Base-by-base conservation (phyloP, 2,113 vertebrate species). In the Rhinolophus ferrumequinum region DNA sequence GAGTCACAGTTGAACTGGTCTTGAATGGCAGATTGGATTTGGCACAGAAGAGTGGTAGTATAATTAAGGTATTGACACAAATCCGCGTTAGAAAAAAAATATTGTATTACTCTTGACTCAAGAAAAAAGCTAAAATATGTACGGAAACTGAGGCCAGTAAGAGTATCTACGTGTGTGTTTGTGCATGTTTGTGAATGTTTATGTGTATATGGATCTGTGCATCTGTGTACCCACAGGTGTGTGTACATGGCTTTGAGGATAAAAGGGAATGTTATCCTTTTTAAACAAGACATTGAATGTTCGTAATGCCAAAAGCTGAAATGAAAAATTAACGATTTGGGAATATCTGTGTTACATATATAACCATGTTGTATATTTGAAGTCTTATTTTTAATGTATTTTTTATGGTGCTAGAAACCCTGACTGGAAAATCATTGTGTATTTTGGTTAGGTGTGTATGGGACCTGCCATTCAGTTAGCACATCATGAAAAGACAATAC, bases 361-460 rank as follows among this genome's bases (percentile, higher is more conserved):
- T 33, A 89, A 11, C 4, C 12, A 11, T 60, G 28, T n/a, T 50
- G 0, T 21, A n/a, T 18, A 83, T 16, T 75, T 84, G 30, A 82
- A 44, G 22, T 30, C 58, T 90, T 62, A 81, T 10, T 94, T 91
- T 82, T 35, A 86, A 60, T 95, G 11, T 30, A 69, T 81, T 93
- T 91, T 66, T 81, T 41, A 85, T 50, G 10, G 30, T 64, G 7
- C 2, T 86, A n/a, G 24, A 26, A 18, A 85, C 1, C 4, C 28
- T 81, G 5, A 41, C 4, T 44, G 6, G 35, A 54, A 94, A 80
- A 66, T 35, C 28, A 0, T 21, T 75, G 16, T 54, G 1, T 75
- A 24, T 41, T 85, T 47, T 33, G 5, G 2, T n/a, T 95, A 62
- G 18, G 8, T 77, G 4, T 0, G 22, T 28, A 18, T 58, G 22